Base-by-base conservation (phyloP, 2,888 invertebrate genomes). In the Sipha maydis region DNA sequence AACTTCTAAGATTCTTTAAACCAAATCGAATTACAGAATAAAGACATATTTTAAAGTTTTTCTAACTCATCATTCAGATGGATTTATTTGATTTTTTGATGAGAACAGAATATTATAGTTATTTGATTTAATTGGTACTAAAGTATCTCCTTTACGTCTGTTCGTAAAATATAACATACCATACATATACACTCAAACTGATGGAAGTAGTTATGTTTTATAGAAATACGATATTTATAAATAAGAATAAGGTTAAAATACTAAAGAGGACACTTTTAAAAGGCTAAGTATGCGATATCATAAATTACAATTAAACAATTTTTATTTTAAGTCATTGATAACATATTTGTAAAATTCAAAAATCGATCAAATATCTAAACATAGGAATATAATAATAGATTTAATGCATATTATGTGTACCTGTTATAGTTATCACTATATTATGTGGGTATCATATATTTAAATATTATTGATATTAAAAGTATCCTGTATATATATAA, bases 71-170 rank as follows among this genome's bases (percentile, higher is more conserved):
- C 75, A 61, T n/a, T 83, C 21, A 75, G 75, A 83, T 19, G 73
- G 56, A 71, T 75, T 38, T 56, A 56, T 71, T 83, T 5, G 54
- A 56, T 61, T 31, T 21, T 56, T 34, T n/a, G 83, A 83, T 83
- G 75, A 83, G 75, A 56, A 19, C 17, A 67, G 80, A 48, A n/a
- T n/a, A n/a, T n/a, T n/a, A n/a, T 75, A 38, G 56, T 38, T 38
- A 83, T 83, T 83, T 83, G 56, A 83, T 75, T 83, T 83, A 75
- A 83, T 75, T 21, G 83, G 75, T 31, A n/a, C n/a, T 28, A 61
- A 19, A 31, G 21, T 83, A 83, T 75, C 54, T 79, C 38, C 61
- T 83, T 75, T 75, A 75, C 75, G 75, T 54, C 83, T 38, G 38
- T 75, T 83, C 38, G 34, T 83, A 83, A 75, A 56, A 75, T 75